Evolutionary conservation across 1,140 invertebrate genomes (phyloP).

Genomic region (Apis mellifera): Amel_HAv3.1 CM009940.2:3560001-3560500

Average conservation of each 20-base stretch:
- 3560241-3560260: not conserved
- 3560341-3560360: not conserved
- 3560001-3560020: too few relatives aligned
- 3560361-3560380: not conserved
- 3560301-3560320: too few relatives aligned
- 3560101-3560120: too few relatives aligned
- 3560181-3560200: not conserved
- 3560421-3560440: not conserved
- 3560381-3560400: not conserved
- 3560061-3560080: not conserved
- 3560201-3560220: too few relatives aligned
- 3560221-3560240: too few relatives aligned
- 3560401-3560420: too few relatives aligned
- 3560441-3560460: not conserved
- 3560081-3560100: too few relatives aligned
- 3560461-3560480: constrained; percentile 1
- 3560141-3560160: not conserved
- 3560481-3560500: constrained; percentile 1
- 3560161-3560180: not conserved
- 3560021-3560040: not conserved
- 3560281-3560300: not conserved
- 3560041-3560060: not conserved
- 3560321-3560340: too few relatives aligned
- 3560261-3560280: not conserved
- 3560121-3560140: not conserved